Evolutionary conservation across 2,888 invertebrate genomes (phyloP).

Genomic region (Xestia rhomboidea): DNA sequence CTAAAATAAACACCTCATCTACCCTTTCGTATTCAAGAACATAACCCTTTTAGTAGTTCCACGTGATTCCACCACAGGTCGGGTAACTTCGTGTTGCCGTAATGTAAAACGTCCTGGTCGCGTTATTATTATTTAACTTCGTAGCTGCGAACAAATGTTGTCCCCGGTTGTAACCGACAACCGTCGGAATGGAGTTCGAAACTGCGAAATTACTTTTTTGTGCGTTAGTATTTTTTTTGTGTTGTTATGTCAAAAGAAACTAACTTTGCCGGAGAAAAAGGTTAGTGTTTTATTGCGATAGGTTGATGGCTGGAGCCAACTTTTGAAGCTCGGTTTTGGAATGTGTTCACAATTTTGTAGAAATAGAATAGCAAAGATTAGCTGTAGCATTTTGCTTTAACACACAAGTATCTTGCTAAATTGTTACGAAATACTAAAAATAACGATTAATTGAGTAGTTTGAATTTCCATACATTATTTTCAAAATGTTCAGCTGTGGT

Average conservation of each 20-base stretch:
- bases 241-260: slow-evolving; percentile 49
- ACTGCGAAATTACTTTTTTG: slow-evolving; percentile 71
- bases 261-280: slow-evolving; percentile 41
- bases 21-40: slow-evolving; percentile 37
- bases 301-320: slow-evolving; percentile 5
- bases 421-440: background rate
- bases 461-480: background rate
- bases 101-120: slow-evolving; percentile 72
- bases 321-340: background rate
- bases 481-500: background rate
- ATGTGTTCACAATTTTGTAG: background rate
- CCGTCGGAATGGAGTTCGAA: slow-evolving; percentile 66
- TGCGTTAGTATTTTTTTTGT: slow-evolving; percentile 52
- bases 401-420: background rate
- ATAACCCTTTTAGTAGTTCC: slow-evolving; percentile 67
- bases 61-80: slow-evolving; percentile 66
- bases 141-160: slow-evolving; percentile 69
- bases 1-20: slow-evolving; percentile 24
- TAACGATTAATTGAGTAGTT: background rate
- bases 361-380: background rate
- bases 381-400: background rate
- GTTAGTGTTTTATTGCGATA: slow-evolving; percentile 33
- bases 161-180: slow-evolving; percentile 60
- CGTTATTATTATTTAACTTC: slow-evolving; percentile 76
- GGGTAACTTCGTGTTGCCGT: slow-evolving; percentile 65